These are phyloP conservation scores for Eurytoma californica DNA, from an alignment of 2,888 invertebrate genomes.

Conservation along the genomic window DNA sequence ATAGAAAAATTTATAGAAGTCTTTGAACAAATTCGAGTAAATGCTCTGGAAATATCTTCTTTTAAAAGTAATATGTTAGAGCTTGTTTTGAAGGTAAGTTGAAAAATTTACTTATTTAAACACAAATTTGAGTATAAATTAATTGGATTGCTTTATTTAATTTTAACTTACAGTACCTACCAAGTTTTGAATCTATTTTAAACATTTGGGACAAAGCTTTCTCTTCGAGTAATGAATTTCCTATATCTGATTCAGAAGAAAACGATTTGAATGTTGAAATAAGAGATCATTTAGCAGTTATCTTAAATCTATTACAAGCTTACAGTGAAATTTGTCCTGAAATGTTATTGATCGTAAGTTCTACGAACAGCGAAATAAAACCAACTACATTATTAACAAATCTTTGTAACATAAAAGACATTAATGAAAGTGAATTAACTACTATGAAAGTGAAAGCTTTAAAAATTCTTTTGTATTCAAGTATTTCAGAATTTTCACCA, in stretches of 20 bases:
- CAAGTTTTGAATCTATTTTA: slow-evolving; percentile 69
- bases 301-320: slow-evolving; percentile 78
- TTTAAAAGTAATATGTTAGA: slow-evolving; percentile 61
- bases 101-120: background rate
- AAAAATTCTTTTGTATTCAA: slow-evolving; percentile 67
- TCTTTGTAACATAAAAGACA: slow-evolving; percentile 21
- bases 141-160: slow-evolving; percentile 8
- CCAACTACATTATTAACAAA: slow-evolving; percentile 39
- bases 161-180: slow-evolving; percentile 67
- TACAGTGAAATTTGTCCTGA: slow-evolving; percentile 77
- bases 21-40: slow-evolving; percentile 54
- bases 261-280: slow-evolving; percentile 57
- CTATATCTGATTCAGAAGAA: slow-evolving; percentile 48
- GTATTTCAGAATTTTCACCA: slow-evolving; percentile 67
- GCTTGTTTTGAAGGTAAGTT: slow-evolving; percentile 63
- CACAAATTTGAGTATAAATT: background rate
- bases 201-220: slow-evolving; percentile 70
- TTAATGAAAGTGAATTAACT: slow-evolving; percentile 62
- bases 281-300: slow-evolving; percentile 66
- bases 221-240: slow-evolving; percentile 46
- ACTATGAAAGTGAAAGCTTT: slow-evolving; percentile 64
- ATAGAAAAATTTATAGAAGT: slow-evolving; percentile 68
- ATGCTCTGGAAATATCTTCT: slow-evolving; percentile 51
- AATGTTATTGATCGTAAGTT: slow-evolving; percentile 37
- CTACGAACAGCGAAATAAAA: slow-evolving; percentile 15